Evolutionary conservation across 2,113 vertebrate species (phyloP), one percentile per base, ranked within the genome.

Genomic region (Amazona vittata): DNA sequence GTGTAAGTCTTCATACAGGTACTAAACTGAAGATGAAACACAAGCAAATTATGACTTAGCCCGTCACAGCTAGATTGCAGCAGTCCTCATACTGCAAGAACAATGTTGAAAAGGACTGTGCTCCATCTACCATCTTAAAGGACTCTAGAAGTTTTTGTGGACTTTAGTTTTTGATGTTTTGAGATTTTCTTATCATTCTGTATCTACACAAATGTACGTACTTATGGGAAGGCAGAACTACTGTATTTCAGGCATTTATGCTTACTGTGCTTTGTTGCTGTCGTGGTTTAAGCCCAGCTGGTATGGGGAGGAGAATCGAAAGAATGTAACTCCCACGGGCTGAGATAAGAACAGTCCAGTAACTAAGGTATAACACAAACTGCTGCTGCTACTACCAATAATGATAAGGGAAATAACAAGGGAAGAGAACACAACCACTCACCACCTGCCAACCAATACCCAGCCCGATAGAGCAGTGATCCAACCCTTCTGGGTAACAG

Each of bases 11-110:
- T n/a, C 28, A 14, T 20, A 33, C 29, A 93, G 63, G 79, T 20
- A 68, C 21, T 73, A 71, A 88, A 83, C 43, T 81, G 60, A 83
- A 71, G 43, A 86, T 21, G 26, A 80, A 96, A 93, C 37, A 81
- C 35, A 94, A 92, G 77, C 21, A 92, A 89, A 80, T 62, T 35
- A 50, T 60, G 44, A 69, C 57, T 73, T 59, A 90, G 65, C 10
- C 33, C 29, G 17, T 67, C 78, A 90, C 29, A 60, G 62, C 33
- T 43, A 64, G 35, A 73, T 25, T 41, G 44, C 52, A 86, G 70
- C 67, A 82, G 33, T 18, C 57, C 41, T 88, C 13, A 3, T 13
- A 55, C 26, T 64, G 62, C 39, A 90, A 75, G 35, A 68, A 53
- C 33, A 53, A 15, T 62, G 19, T 7, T 83, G 70, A 65, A 93